Evolutionary conservation across 1,140 invertebrate genomes (phyloP), one percentile per base, ranked within the genome.

Genomic region (Tribolium castaneum): DNA sequence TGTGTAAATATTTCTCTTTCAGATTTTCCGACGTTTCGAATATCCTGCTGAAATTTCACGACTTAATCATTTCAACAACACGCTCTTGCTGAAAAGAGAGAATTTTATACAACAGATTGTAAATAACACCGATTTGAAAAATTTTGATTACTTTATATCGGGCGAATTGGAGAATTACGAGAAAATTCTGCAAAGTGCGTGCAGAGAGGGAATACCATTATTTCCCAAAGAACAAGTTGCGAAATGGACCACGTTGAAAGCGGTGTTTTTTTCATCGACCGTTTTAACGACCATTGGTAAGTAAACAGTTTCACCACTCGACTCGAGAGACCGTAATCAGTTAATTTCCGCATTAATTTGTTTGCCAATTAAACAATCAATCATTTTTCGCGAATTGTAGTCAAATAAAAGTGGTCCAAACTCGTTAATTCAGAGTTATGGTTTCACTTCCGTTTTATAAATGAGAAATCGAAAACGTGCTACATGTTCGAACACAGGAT

Each of bases 191-290:
- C 90, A 93, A 85, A 88, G 90, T 81, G 92, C 92, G 1, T 91
- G 91, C 49, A 88, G 90, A 34, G 90, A 88, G 70, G 92, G 93
- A 56, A 91, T 78, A 76, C 79, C 77, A 3, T 73, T 56, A 9
- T 76, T 82, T 51, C 88, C 81, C 80, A 88, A 79, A 14, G 76
- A 81, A 34, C 82, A 83, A 70, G 75, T 81, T 70, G 92, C 93
- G 80, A 90, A 92, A 83, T 95, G 94, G 94, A 94, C 91, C 81
- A 90, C 92, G 77, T 86, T 94, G 14, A 94, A 95, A 86, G 93
- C 94, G 1, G 92, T 95, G 30, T 96, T 96, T 85, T 96, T 96
- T 84, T 94, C 94, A 50, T 94, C 94, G 12, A 96, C 94, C 62
- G 93, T 96, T 80, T 89, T 95, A 82, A 96, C 94, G 35, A 96